Conservation (phyloP, 2,113 vertebrate genomes). For the Candoia aspera region DNA sequence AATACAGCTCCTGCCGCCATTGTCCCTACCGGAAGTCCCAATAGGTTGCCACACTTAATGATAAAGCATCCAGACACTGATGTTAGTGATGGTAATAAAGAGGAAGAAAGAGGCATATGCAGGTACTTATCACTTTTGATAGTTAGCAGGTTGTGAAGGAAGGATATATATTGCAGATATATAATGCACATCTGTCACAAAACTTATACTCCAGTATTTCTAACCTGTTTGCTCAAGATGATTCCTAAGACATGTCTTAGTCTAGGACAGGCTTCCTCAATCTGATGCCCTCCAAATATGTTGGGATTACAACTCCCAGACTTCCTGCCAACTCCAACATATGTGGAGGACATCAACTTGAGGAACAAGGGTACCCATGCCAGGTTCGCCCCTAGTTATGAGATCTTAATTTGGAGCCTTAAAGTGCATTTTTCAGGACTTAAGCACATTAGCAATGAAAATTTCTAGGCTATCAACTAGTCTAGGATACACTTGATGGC, state of each 20-base stretch:
- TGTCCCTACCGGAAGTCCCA: no score
- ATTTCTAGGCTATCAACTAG: no score
- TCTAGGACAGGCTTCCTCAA: background rate
- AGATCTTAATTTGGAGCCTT: background rate
- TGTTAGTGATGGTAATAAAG: constrained; percentile 24
- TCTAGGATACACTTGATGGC: no score
- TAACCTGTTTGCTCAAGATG: background rate
- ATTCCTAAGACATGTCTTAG: background rate
- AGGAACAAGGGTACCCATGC: background rate
- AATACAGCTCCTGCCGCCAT: no score
- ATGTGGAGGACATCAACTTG: background rate
- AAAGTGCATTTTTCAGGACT: background rate
- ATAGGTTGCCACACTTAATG: constrained; percentile 61
- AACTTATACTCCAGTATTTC: background rate
- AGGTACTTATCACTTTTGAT: constrained; percentile 37
- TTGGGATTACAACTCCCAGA: background rate
- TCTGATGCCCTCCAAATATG: background rate
- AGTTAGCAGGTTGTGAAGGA: constrained; percentile 24
- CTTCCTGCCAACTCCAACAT: background rate
- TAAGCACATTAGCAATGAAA: no score
- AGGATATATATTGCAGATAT: background rate
- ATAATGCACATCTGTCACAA: background rate
- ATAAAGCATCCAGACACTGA: constrained; percentile 27
- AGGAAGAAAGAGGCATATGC: constrained; percentile 34
- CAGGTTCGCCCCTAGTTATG: background rate